A percentile compares a stretch with the other conserved stretches of the same genome.
Conservation (phyloP, 1,140 invertebrate species). For the Aethina tumida region DNA sequence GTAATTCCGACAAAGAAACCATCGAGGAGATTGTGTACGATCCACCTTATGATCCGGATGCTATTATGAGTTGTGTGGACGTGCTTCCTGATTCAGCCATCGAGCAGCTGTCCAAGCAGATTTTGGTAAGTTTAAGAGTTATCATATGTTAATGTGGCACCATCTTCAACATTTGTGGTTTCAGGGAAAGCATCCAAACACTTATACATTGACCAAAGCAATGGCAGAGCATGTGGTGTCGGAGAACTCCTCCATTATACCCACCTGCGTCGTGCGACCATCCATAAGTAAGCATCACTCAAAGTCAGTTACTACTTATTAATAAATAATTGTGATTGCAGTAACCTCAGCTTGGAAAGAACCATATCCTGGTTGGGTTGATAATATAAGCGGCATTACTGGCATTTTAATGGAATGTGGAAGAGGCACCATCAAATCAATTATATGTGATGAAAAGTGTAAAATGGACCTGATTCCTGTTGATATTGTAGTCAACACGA, state of each 20-base stretch:
- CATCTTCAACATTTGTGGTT: not conserved
- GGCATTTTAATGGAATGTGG: slow-evolving; percentile 75
- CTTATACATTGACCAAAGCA: slow-evolving; percentile 81
- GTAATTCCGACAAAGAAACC: slow-evolving; percentile 61
- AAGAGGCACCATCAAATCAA: slow-evolving; percentile 75
- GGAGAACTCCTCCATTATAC: slow-evolving; percentile 52
- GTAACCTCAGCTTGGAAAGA: slow-evolving; percentile 66
- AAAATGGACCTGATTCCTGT: slow-evolving; percentile 84
- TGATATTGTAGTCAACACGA: slow-evolving; percentile 79
- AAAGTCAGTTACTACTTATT: too few relatives aligned
- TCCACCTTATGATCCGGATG: slow-evolving; percentile 49
- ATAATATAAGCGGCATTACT: slow-evolving; percentile 82
- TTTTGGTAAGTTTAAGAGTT: slow-evolving; percentile 38
- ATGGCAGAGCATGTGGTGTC: slow-evolving; percentile 68
- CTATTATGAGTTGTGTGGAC: slow-evolving; percentile 49
- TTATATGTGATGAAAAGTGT: slow-evolving; percentile 60
- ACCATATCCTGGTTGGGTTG: slow-evolving; percentile 85
- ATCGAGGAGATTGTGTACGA: slow-evolving; percentile 66
- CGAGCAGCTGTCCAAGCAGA: slow-evolving; percentile 42
- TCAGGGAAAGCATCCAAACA: slow-evolving; percentile 71
- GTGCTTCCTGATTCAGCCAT: slow-evolving; percentile 48
- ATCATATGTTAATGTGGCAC: slow-evolving; percentile 2
- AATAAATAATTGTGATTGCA: slow-evolving; percentile 23
- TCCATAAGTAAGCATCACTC: slow-evolving; percentile 61
- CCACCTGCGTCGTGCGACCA: slow-evolving; percentile 81